Evolutionary conservation across 2,888 invertebrate genomes (phyloP), one percentile per base, ranked within the genome.

Genomic region (Smittia sp.): DNA sequence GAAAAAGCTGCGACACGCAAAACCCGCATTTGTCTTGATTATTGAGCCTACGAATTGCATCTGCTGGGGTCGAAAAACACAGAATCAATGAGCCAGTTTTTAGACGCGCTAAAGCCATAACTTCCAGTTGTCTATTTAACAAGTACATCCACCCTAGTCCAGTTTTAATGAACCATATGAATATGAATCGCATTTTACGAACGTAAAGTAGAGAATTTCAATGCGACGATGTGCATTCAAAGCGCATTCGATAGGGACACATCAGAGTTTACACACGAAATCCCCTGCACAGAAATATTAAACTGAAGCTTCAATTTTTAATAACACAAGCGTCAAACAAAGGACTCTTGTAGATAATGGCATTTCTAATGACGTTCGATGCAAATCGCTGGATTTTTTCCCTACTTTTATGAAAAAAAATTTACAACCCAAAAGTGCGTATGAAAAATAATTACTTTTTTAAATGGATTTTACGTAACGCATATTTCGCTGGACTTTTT

Each of bases 341-440:
- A 20, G 58, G 22, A 20, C 2, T 22, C 11, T 52, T 52, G 7
- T n/a, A 4, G 22, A 58, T 58, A 46, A 58, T 58, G 58, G 58
- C 58, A 7, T 13, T 58, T 58, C n/a, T 58, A 58, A 58, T 46
- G 46, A 46, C 46, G 46, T n/a, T 46, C 58, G 58, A 58, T 58
- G 58, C 58, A 58, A 58, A 58, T 58, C 58, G 22, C 22, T 58
- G 24, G 63, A 27, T 69, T 69, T 72, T 72, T 72, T 27, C 72
- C 72, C 72, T 72, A 72, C 62, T 72, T 72, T 72, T 72, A 72
- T 62, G 72, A 38, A 62, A 72, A 72, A n/a, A 72, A 38, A 38
- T 72, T 72, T 72, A 62, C 62, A 70, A 52, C 69, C 46, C 15
- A 70, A 70, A 70, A 70, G 24, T 54, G 54, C 54, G 41, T 46